Conservation (phyloP, 2,888 invertebrate genomes). For the Clanis bilineata region DNA sequence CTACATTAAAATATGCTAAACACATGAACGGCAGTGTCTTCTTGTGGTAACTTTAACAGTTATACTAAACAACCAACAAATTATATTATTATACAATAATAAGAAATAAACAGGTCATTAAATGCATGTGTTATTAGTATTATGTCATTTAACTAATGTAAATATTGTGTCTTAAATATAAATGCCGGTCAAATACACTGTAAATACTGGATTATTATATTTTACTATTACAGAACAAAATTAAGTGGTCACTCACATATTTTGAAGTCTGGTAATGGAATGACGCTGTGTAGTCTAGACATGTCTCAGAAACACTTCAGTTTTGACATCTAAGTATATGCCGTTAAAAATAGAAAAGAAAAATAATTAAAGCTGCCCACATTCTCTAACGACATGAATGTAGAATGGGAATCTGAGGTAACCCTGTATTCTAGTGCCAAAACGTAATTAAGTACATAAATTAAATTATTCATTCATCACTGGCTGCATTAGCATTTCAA, state of each 20-base stretch:
- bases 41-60: constrained; percentile 17
- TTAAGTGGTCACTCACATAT: neutral
- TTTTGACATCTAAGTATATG: neutral
- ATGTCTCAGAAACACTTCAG: neutral
- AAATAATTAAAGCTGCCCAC: neutral
- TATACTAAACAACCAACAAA: constrained; percentile 10
- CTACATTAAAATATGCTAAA: constrained; percentile 6
- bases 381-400: neutral
- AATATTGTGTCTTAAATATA: neutral
- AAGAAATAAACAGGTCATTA: neutral
- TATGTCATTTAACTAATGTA: neutral
- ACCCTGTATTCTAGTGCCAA: neutral
- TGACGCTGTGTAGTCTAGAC: neutral
- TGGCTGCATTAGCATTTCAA: neutral
- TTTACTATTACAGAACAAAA: neutral
- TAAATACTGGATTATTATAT: neutral
- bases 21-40: constrained; percentile 14
- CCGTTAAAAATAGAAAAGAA: neutral
- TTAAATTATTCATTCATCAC: neutral
- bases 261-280: neutral
- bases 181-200: neutral
- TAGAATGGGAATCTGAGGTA: neutral
- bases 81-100: neutral
- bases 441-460: neutral
- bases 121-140: constrained; percentile 1